Percentiles rank a stretch among this genome's conserved stretches.
phyloP scores from a whole-genome alignment of 2,888 invertebrate genomes.

The Clitarchus hookeri region DNA sequence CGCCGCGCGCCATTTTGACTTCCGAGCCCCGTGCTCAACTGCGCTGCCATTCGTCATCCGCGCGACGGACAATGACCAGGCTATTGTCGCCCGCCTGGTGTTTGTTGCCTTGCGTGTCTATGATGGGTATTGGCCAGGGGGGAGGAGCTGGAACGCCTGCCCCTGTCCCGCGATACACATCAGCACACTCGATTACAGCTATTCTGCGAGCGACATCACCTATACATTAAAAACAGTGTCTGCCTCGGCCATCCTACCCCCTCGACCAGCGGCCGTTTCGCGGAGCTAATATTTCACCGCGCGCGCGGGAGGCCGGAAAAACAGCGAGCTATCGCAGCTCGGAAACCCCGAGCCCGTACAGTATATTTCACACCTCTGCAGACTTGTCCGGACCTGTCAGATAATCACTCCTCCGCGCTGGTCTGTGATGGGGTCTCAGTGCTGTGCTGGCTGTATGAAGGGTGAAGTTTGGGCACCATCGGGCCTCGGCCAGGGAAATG shows the following conservation, averaged over 20 bases:
- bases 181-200: background rate
- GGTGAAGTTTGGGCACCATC: too few relatives aligned
- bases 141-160: background rate
- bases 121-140: background rate
- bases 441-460: too few relatives aligned
- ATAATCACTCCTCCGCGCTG: background rate
- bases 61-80: background rate
- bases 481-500: too few relatives aligned
- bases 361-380: background rate
- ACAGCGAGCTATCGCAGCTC: background rate
- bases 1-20: background rate
- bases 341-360: background rate
- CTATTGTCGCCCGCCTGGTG: background rate
- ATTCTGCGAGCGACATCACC: background rate
- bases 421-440: too few relatives aligned
- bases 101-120: background rate
- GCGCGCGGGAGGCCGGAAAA: background rate
- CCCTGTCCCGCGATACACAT: background rate
- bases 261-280: background rate
- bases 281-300: background rate
- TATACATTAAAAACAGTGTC: background rate
- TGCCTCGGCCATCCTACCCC: background rate
- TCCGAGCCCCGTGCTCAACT: background rate
- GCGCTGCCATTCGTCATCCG: background rate
- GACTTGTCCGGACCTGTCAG: background rate